Evolutionary conservation across 1,140 invertebrate species (phyloP), one percentile per base, ranked within the genome.

Genomic region (Drosophila funebris): DNA sequence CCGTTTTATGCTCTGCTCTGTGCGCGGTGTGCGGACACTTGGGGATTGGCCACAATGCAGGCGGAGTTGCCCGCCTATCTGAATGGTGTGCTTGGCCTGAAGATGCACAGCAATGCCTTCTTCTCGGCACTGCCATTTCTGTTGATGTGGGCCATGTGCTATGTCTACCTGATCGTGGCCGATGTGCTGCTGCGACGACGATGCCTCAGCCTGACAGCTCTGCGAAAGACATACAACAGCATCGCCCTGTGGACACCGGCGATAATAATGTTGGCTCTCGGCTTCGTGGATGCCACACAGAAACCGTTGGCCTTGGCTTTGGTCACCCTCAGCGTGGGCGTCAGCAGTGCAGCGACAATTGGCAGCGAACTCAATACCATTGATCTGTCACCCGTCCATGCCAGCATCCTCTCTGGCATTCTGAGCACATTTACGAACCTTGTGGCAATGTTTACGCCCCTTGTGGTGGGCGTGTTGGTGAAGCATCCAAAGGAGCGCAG

Each of bases 31-130:
- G 95, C 96, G 0, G 96, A 98, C 82, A 97, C 97, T 83, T 99
- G 97, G 97, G 97, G 97, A 0, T 97, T 97, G 91, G 98, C 97
- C 93, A 98, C 96, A 1, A 93, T 99, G 58, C 93, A 99, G 33
- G 97, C 97, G 0, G 95, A 98, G 92, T 94, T 99, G 85, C 98
- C 98, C 0, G 95, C 95, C 0, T 99, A 98, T 85, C 95, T 99
- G 93, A 95, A 95, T n/a, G 93, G 95, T 52, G 95, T 98, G 0
- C 93, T 99, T 0, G 92, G 94, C 22, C 96, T 96, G 69, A 93
- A 98, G 56, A 95, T 99, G 16, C 93, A 95, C 87, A 91, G 94
- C 48, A 96, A 96, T 87, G 96, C 96, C 6, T 78, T 94, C 27
- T 90, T 95, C 36, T 95, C 96, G n/a, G 95, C 97, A 0, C 87